phyloP scores from a whole-genome alignment of 2,113 vertebrate species.

The Blennius ocellaris region DNA sequence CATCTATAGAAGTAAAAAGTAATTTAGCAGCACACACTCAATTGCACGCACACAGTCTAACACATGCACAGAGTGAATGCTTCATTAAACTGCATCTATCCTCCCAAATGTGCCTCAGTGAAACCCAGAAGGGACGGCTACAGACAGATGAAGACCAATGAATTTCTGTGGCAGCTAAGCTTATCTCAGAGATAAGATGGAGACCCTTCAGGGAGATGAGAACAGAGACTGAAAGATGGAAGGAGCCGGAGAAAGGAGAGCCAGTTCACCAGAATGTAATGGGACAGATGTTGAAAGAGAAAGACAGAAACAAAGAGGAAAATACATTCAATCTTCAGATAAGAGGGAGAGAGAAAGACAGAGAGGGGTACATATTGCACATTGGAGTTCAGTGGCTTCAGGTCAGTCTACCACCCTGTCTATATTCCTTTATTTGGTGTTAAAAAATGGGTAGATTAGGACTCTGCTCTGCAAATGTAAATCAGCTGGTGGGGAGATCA shows the following conservation, averaged over 20 bases:
- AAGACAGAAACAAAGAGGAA: constrained; percentile 7
- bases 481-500: constrained; percentile 78
- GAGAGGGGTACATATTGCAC: constrained; percentile 2
- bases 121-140: constrained; percentile 53
- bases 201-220: constrained; percentile 71
- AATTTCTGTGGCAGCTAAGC: constrained; percentile 53
- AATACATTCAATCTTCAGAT: constrained; percentile 23
- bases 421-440: constrained; percentile 58
- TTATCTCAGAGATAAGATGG: constrained; percentile 68
- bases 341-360: constrained; percentile 9
- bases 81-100: constrained; percentile 70
- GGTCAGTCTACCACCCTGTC: constrained; percentile 45
- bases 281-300: constrained; percentile 40
- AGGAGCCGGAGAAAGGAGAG: constrained; percentile 35
- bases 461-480: constrained; percentile 73
- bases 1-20: constrained; percentile 43
- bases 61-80: constrained; percentile 44
- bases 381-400: constrained; percentile 35
- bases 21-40: constrained; percentile 33
- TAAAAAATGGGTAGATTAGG: constrained; percentile 78
- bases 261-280: constrained; percentile 35
- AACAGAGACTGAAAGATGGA: constrained; percentile 52
- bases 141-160: constrained; percentile 59
- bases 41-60: constrained; percentile 17
- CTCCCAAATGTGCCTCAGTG: constrained; percentile 63